Evolutionary conservation across 2,888 invertebrate genomes (phyloP), one percentile per base, ranked within the genome.

Genomic region (Tenthredo mesomela): DNA sequence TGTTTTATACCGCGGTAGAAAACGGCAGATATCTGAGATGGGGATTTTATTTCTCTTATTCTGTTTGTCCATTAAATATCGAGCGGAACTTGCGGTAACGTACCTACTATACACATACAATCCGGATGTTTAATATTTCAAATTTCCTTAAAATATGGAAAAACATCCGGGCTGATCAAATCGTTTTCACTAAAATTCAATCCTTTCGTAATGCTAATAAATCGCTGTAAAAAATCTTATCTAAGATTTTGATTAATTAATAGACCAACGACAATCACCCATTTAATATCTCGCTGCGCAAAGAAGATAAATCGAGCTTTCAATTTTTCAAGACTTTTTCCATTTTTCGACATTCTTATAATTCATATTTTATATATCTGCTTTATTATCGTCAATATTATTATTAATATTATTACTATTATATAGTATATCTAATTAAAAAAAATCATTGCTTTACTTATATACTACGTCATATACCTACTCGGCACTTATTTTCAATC

Each of bases 221-320:
- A 67, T 67, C 33, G 33, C 6, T 67, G 33, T 67, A 67, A 5
- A 67, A 0, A 18, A 67, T 67, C 67, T 33, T 33, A 67, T 33
- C 2, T 33, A 33, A 21, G 40, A 73, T 40, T 43, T 43, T 73
- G 21, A 73, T 43, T 9, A 73, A 43, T 54, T 9, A 73, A 43
- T 54, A 47, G 50, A 77, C 77, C 77, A 54, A 77, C 50, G 77
- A 77, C 77, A 77, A 77, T 77, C 77, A 77, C 77, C 77, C 77
- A 54, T 77, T 54, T 77, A 54, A 77, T 21, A 47, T 77, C 47
- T 54, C 77, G 29, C 50, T 33, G 10, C 61, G 58, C 58, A n/a
- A 2, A 1, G 58, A 58, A n/a, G 47, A 58, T 15, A 37, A 37
- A 50, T 77, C 77, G 50, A 54, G 18, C 77, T 50, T 50, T 77